Conservation (phyloP, 2,888 invertebrate genomes). For the Lordiphosa andalusiaca region DNA sequence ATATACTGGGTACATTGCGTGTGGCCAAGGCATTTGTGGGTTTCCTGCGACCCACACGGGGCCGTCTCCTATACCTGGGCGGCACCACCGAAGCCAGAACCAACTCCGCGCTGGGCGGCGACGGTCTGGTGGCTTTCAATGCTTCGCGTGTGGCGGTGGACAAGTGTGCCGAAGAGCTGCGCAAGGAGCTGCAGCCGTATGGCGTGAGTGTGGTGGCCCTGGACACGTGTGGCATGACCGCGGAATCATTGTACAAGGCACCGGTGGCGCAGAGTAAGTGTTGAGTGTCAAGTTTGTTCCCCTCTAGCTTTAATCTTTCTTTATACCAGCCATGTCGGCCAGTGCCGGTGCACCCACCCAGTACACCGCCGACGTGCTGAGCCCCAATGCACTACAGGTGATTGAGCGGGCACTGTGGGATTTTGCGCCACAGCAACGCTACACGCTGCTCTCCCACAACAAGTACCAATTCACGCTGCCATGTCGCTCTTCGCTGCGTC, state of each 20-base stretch:
- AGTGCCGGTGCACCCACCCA: constrained; percentile 84
- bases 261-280: constrained; percentile 82
- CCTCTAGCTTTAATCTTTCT: too few species aligned
- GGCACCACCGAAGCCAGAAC: constrained; percentile 80
- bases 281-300: too few species aligned
- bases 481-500: constrained; percentile 80
- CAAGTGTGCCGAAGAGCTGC: constrained; percentile 88
- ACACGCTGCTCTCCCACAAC: constrained; percentile 77
- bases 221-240: constrained; percentile 86
- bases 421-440: constrained; percentile 82
- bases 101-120: constrained; percentile 72
- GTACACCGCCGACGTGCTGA: constrained; percentile 84
- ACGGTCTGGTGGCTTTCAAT: constrained; percentile 82
- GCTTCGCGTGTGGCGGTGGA: constrained; percentile 88
- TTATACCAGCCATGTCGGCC: constrained; percentile 78
- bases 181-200: constrained; percentile 85
- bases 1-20: constrained; percentile 87
- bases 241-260: constrained; percentile 85
- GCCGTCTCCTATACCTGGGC: constrained; percentile 86
- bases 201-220: constrained; percentile 88
- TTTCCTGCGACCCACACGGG: constrained; percentile 84
- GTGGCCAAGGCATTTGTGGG: constrained; percentile 89
- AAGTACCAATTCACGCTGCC: constrained; percentile 80
- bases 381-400: constrained; percentile 83
- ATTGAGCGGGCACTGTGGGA: constrained; percentile 84